phyloP scores from a whole-genome alignment of 2,797 vertebrate genomes.

The Mus spretus region DNA sequence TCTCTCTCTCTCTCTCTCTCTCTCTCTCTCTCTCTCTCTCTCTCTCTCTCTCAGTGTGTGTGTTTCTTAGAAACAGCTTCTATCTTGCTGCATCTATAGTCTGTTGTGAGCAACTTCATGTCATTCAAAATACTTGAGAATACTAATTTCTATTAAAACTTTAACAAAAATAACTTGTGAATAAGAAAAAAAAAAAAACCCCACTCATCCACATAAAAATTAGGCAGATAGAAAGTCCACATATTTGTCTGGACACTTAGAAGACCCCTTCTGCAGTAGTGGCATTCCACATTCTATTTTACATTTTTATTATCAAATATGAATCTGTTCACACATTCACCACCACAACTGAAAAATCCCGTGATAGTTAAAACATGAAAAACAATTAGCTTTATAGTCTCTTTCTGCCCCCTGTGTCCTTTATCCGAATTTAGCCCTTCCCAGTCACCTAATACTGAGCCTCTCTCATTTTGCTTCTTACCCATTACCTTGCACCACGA shows the following conservation, averaged over 20 bases:
- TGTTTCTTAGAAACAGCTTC: neutral
- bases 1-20: too few species aligned
- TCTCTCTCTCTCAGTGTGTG: too few species aligned
- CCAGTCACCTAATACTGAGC: neutral
- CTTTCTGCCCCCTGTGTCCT: too few species aligned
- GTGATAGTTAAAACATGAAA: neutral
- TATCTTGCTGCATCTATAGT: conserved; percentile 8
- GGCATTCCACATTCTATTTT: neutral
- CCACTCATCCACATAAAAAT: neutral
- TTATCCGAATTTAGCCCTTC: neutral
- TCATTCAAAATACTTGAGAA: neutral
- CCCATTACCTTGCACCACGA: too few species aligned
- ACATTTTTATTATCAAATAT: neutral
- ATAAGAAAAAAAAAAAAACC: neutral
- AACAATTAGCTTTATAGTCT: neutral
- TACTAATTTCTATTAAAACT: too few species aligned
- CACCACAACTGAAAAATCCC: neutral
- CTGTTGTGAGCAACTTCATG: conserved; percentile 27
- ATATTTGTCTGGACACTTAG: neutral
- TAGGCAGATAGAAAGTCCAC: neutral
- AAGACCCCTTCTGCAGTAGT: neutral
- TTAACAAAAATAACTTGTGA: neutral
- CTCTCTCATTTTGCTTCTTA: neutral
- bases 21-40: too few species aligned
- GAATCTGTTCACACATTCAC: too few species aligned